Percentiles rank a stretch among this genome's conserved stretches.
Conservation (phyloP, 2,797 vertebrate species). For the Moxostoma hubbsi region DNA sequence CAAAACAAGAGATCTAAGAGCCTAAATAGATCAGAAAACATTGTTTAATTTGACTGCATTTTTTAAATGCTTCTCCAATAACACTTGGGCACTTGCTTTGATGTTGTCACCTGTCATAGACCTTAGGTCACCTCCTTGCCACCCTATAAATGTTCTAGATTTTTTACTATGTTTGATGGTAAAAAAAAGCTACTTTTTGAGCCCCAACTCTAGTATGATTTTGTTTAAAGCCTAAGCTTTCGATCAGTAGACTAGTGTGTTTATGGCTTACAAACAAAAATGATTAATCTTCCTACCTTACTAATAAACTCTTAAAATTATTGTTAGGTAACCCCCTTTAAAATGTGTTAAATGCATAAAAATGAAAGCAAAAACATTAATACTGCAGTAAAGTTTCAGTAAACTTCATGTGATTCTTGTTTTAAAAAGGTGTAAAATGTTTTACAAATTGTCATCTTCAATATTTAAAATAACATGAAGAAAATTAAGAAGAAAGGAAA, state of each 20-base stretch:
- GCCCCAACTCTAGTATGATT: not conserved
- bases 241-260: not conserved
- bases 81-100: not conserved
- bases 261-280: conserved; percentile 19
- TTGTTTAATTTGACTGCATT: too few relatives aligned
- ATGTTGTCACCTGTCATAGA: not conserved
- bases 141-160: too few relatives aligned
- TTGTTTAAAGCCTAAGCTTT: not conserved
- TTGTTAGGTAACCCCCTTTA: not conserved
- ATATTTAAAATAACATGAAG: not conserved
- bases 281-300: not conserved
- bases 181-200: too few relatives aligned
- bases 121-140: too few relatives aligned
- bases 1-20: too few relatives aligned
- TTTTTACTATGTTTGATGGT: not conserved
- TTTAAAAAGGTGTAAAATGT: not conserved
- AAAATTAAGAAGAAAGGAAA: not conserved
- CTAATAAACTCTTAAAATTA: not conserved
- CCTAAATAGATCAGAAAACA: too few relatives aligned
- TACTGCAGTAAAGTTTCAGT: not conserved
- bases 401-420: not conserved
- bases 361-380: not conserved
- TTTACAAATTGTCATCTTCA: not conserved
- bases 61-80: too few relatives aligned
- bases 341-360: not conserved